Evolutionary conservation across 2,113 vertebrate genomes (phyloP).

Genomic region (Siphamia tubifer): DNA sequence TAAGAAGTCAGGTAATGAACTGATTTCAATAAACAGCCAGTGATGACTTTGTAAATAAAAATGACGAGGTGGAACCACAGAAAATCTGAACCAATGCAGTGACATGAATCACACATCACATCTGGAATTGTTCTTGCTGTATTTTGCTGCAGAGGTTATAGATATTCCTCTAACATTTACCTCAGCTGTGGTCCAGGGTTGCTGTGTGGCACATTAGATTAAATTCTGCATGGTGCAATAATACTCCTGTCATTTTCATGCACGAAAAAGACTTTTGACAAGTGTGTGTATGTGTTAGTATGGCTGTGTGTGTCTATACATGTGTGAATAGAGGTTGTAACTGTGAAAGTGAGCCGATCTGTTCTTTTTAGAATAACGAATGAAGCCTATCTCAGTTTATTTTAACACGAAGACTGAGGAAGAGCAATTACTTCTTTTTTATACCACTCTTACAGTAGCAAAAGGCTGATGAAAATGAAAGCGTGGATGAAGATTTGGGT

Average conservation of each 20-base stretch:
- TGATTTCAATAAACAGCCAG: conserved; percentile 17
- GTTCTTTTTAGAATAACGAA: background rate
- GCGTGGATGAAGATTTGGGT: background rate
- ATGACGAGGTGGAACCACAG: conserved; percentile 1
- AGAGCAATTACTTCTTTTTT: conserved; percentile 4
- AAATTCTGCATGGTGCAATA: conserved; percentile 56
- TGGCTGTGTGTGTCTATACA: background rate
- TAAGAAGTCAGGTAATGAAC: conserved; percentile 30
- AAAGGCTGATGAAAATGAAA: background rate
- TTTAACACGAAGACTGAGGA: background rate
- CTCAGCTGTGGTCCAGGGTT: conserved; percentile 37
- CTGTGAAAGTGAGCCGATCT: conserved; percentile 6
- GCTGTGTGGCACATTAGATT: conserved; percentile 60
- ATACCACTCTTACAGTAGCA: conserved; percentile 38
- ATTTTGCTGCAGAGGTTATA: conserved; percentile 24
- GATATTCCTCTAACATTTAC: conserved; percentile 44
- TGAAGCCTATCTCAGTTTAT: too few species aligned
- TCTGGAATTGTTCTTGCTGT: conserved; percentile 47
- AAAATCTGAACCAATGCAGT: background rate
- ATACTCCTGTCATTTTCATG: conserved; percentile 46
- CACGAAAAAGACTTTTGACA: conserved; percentile 34
- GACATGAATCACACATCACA: conserved; percentile 19
- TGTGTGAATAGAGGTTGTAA: background rate
- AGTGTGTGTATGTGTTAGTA: conserved; percentile 17
- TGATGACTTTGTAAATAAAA: conserved; percentile 55